These are phyloP conservation scores for Fukomys damarensis DNA, from an alignment of 2,113 vertebrate genomes.

Conservation along the genomic window DNA sequence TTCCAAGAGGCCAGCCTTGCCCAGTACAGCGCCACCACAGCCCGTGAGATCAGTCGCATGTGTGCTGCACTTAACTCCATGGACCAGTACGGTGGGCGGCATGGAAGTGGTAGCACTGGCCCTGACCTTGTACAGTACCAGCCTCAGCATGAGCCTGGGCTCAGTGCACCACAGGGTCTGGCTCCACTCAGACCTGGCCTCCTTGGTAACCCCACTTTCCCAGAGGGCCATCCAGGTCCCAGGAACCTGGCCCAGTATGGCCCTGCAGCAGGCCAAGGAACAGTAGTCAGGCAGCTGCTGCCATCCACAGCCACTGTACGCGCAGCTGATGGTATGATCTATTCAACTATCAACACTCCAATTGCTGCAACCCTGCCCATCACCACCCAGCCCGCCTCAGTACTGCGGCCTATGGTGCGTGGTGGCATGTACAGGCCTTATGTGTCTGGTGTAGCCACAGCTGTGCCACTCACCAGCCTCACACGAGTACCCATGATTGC, in stretches of 20 bases:
- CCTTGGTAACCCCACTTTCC: conserved; percentile 90
- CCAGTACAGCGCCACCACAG: conserved; percentile 97
- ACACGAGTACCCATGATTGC: conserved; percentile 92
- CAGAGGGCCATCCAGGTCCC: conserved; percentile 91
- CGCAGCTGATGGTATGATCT: conserved; percentile 98
- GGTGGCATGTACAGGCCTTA: conserved; percentile 94
- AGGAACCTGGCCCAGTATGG: conserved; percentile 89
- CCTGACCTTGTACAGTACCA: conserved; percentile 92
- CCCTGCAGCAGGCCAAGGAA: conserved; percentile 89
- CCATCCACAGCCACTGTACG: conserved; percentile 92
- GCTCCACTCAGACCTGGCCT: conserved; percentile 90
- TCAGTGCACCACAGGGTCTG: conserved; percentile 89
- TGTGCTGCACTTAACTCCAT: conserved; percentile 97
- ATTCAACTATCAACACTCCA: conserved; percentile 98
- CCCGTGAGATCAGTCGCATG: conserved; percentile 98
- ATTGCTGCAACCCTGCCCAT: conserved; percentile 99
- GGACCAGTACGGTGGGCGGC: conserved; percentile 94
- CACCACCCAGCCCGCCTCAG: conserved; percentile 96
- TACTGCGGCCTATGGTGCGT: conserved; percentile 92
- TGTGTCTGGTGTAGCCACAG: conserved; percentile 88
- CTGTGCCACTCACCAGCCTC: conserved; percentile 94
- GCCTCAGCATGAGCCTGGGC: conserved; percentile 85
- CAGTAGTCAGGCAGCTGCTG: conserved; percentile 92
- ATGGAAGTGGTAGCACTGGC: conserved; percentile 85
- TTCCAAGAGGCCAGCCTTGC: conserved; percentile 96